Evolutionary conservation across 2,888 invertebrate species (phyloP), one percentile per base, ranked within the genome.

Genomic region (Sthenelais limicola): DNA sequence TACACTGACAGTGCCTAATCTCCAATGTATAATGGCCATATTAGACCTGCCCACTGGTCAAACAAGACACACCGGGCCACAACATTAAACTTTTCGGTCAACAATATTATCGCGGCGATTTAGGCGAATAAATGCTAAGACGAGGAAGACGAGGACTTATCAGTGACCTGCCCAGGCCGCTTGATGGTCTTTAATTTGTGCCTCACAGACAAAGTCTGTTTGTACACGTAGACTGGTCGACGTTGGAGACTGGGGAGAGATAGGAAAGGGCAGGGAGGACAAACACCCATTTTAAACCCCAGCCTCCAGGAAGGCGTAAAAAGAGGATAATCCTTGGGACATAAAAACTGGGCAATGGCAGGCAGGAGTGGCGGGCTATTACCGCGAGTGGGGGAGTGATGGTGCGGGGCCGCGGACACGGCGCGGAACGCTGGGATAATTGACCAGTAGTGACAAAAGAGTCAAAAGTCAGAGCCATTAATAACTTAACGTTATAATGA

Each of bases 261-360:
- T 3, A 5, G 4, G 56, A 12, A 32, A 32, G 28, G 56, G 7
- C 32, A 32, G 5, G 18, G 30, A 32, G 5, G 48, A 48, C 24
- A 48, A 24, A n/a, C 21, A 30, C 56, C 12, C 56, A 3, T 15
- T 33, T 33, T n/a, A n/a, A 32, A 32, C 30, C 56, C n/a, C n/a
- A 5, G 56, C 9, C 26, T 21, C 21, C 26, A n/a, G 52, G 21
- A 26, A 12, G 52, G 32, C 56, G 56, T 56, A 56, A 56, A 56
- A 56, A 56, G 30, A 12, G 56, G 56, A 56, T 56, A 56, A 56
- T 56, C 56, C 33, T n/a, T n/a, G n/a, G n/a, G 52, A 32, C 56
- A 33, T 56, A 56, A 56, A 56, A 56, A 56, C 7, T n/a, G 56
- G 56, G 33, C 33, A 56, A 56, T 56, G 32, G 30, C n/a, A n/a